Percentiles rank a stretch among this genome's conserved stretches.
phyloP scores from a whole-genome alignment of 2,797 vertebrate species.

The Bradypodion pumilum region DNA sequence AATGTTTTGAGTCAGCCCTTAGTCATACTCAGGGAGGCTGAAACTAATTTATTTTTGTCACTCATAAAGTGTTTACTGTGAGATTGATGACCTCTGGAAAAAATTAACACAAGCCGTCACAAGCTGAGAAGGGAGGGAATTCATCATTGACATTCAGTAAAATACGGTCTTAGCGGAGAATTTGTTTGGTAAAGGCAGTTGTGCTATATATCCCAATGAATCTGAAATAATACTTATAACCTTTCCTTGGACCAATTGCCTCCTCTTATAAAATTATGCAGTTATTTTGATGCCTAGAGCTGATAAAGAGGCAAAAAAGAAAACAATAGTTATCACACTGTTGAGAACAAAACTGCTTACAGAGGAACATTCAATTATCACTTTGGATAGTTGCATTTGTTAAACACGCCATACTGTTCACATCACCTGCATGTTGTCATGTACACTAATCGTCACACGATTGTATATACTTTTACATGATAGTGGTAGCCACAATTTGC shows the following conservation, averaged over 20 bases:
- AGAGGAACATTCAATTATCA: not conserved
- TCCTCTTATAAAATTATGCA: not conserved
- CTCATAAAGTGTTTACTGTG: slow-evolving; percentile 8
- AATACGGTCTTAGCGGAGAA: not conserved
- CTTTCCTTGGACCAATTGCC: not conserved
- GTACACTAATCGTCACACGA: not conserved
- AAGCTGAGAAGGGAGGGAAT: not conserved
- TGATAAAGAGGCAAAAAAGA: not conserved
- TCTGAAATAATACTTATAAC: not conserved
- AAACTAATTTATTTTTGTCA: slow-evolving; percentile 12
- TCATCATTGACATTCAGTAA: not conserved
- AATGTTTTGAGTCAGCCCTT: slow-evolving; percentile 18
- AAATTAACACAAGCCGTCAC: not conserved
- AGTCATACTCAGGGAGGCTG: slow-evolving; percentile 9
- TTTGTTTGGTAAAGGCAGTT: not conserved
- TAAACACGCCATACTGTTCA: not conserved
- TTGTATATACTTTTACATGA: not conserved
- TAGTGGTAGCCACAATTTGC: not conserved
- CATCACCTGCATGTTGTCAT: not conserved
- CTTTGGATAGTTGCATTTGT: not conserved
- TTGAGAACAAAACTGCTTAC: not conserved
- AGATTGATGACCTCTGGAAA: slow-evolving; percentile 10
- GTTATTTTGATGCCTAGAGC: not conserved
- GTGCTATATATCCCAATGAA: not conserved
- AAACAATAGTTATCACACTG: not conserved